Base-by-base conservation (phyloP, 2,113 vertebrate genomes). In the Crypturellus undulatus region DNA sequence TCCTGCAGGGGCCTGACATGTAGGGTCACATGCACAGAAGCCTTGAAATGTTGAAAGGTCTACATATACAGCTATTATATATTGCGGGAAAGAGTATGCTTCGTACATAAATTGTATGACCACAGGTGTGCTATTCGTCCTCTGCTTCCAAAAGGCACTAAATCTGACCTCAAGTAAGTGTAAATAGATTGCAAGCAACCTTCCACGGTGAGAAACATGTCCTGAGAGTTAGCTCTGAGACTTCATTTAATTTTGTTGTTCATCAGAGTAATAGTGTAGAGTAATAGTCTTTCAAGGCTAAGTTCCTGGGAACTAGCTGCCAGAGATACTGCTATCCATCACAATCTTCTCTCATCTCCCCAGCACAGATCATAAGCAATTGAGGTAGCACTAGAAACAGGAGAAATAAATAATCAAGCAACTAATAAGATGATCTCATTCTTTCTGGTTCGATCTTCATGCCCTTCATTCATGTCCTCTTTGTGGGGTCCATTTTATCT, bases 251-350 rank as follows among this genome's bases (percentile, higher is more conserved):
- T 93, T 96, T 93, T 87, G 72, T 56, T 67, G 12, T 84, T 36
- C 78, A 90, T 83, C 76, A 84, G 56, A 89, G 13, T 69, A 79
- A 94, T 30, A 85, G 64, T 59, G 12, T 77, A 56, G 14, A 51
- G 64, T 85, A 88, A 83, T 42, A 86, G 64, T 75, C 84, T 84
- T 70, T 68, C 43, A 40, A 56, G 56, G 49, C 85, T 91, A 87
- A 47, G 30, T 63, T 63, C 87, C 86, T 89, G 38, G 71, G 25
- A 85, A 58, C 24, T 91, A 85, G 62, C 24, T 92, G 10, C 92
- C 51, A 24, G 40, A 43, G 62, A 76, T 89, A 54, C 97, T 98
- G 96, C 93, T 97, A 97, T 98, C 97, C 96, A 97, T 98, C 97
- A 97, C 95, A 97, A 95, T 91, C 88, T 89, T 90, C 79, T 71